Percentiles rank a stretch among this genome's conserved stretches.
Evolutionary conservation across 2,113 vertebrate genomes (phyloP).

Genomic region (Hydropotes inermis): DNA sequence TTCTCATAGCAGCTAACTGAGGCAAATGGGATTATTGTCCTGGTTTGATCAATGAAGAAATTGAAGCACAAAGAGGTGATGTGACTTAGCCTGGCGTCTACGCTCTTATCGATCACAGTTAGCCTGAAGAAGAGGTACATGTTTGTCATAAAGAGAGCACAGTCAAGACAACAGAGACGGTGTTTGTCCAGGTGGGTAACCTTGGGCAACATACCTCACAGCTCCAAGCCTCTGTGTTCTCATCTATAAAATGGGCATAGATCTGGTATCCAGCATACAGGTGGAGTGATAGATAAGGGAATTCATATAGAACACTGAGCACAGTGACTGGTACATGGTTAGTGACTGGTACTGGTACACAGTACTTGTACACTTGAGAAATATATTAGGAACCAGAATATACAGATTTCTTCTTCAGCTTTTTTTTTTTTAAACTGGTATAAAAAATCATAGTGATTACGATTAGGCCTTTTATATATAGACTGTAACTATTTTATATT

Average conservation of each 20-base stretch:
- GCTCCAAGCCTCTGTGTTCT: background rate
- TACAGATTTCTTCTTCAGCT: background rate
- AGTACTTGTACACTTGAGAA: background rate
- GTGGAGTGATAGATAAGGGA: background rate
- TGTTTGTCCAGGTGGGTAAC: background rate
- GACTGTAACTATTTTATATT: constrained; percentile 2
- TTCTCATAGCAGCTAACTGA: background rate
- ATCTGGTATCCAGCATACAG: background rate
- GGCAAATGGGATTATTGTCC: background rate
- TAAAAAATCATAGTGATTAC: constrained; percentile 26
- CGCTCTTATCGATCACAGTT: background rate
- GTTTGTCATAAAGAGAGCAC: background rate
- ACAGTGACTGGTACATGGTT: background rate
- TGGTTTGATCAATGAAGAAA: background rate
- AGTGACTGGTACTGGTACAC: background rate
- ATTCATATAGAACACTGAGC: background rate
- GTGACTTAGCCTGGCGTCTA: background rate
- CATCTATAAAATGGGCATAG: background rate
- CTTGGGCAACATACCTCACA: background rate
- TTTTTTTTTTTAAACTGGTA: background rate
- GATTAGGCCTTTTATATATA: background rate
- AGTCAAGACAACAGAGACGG: background rate
- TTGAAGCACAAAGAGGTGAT: background rate
- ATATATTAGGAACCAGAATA: background rate
- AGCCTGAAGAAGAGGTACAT: background rate